A percentile compares a stretch with the other conserved stretches of the same genome.
Evolutionary conservation across 2,113 vertebrate genomes (phyloP).

Genomic region (Ciconia maguari): DNA sequence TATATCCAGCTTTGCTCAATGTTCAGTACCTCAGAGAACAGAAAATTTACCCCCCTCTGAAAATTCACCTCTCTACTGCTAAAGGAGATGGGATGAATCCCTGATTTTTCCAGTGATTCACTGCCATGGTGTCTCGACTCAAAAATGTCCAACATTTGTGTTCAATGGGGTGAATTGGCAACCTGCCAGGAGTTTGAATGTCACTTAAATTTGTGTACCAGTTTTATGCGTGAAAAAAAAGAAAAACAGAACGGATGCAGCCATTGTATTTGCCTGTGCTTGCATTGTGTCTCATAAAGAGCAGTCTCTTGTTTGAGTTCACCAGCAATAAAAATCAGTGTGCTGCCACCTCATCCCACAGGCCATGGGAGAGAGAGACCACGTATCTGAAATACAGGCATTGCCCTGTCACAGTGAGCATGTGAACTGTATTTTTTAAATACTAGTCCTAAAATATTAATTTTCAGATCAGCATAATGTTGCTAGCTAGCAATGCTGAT

Average conservation of each 20-base stretch:
- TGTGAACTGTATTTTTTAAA: neutral
- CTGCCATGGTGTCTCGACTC: neutral
- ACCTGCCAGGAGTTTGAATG: neutral
- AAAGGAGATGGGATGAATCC: neutral
- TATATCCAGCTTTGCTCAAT: neutral
- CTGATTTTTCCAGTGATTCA: neutral
- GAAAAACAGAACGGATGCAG: neutral
- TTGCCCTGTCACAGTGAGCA: neutral
- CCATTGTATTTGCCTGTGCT: neutral
- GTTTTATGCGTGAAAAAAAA: neutral
- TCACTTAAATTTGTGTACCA: neutral
- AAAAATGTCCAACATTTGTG: neutral
- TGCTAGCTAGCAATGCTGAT: neutral
- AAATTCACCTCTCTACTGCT: neutral
- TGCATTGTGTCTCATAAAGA: neutral
- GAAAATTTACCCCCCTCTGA: neutral
- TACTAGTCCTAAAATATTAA: neutral
- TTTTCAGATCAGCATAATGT: neutral
- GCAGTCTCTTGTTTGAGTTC: constrained; percentile 17
- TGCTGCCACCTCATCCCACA: neutral
- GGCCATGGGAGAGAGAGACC: neutral
- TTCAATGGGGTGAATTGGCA: neutral
- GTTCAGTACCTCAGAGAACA: neutral
- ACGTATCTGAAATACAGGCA: neutral
- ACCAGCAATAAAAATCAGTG: constrained; percentile 69